A percentile compares a stretch with the other conserved stretches of the same genome.
Conservation (phyloP, 2,888 invertebrate genomes). For the Aporophyla nigra region DNA sequence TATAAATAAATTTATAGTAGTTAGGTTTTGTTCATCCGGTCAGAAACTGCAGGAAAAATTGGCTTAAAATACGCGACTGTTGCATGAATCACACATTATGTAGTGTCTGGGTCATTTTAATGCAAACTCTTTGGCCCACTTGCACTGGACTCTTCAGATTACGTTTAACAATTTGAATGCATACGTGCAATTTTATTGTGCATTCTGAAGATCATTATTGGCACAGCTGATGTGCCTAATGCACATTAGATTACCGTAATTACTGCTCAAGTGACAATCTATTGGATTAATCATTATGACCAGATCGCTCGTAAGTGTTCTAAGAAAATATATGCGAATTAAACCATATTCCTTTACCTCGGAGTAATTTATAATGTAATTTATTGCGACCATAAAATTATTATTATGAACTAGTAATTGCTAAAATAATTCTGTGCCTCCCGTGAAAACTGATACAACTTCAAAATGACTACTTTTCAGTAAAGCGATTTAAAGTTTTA, state of each 20-base stretch:
- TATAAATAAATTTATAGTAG: constrained; percentile 24
- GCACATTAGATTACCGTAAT: background rate
- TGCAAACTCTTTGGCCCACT: background rate
- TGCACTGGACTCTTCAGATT: background rate
- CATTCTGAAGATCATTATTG: constrained; percentile 6
- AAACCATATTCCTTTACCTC: background rate
- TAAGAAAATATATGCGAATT: constrained; percentile 1
- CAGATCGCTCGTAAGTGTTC: background rate
- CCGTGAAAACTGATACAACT: too few relatives aligned
- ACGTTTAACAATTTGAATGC: constrained; percentile 7
- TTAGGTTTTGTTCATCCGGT: constrained; percentile 15
- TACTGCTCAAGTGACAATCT: constrained; percentile 1
- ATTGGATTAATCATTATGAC: constrained; percentile 1
- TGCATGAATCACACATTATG: constrained; percentile 26
- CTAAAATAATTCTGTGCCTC: too few relatives aligned
- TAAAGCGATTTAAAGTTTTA: too few relatives aligned
- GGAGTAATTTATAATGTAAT: background rate
- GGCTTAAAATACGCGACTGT: constrained; percentile 35
- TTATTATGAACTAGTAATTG: background rate
- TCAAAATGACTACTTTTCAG: too few relatives aligned
- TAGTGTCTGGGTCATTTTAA: constrained; percentile 28
- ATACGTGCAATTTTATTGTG: constrained; percentile 1
- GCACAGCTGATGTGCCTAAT: background rate
- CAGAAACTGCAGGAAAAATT: constrained; percentile 19
- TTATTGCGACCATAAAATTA: constrained; percentile 3